Evolutionary conservation across 2,888 invertebrate species (phyloP), one percentile per base, ranked within the genome.

Genomic region (Osmoderma eremita): DNA sequence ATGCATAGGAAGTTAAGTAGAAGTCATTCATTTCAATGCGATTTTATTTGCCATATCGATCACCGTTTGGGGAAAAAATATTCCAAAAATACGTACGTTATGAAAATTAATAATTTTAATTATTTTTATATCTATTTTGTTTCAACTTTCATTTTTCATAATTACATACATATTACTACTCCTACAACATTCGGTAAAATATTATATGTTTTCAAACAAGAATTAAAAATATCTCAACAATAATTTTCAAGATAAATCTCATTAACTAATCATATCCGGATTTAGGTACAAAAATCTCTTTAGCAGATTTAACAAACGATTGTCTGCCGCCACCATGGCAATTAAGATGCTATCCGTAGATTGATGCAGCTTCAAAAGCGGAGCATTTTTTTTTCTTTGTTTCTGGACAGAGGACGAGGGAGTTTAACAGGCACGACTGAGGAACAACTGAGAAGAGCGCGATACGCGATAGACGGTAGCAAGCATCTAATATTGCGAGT

Each of bases 401-500:
- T 61, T 61, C 42, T 61, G 17, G 17, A 18, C 30, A 17, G 45
- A 50, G 36, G 22, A 18, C 24, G 50, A 39, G 64, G 53, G 54
- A 45, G 36, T 56, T 20, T 13, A 36, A 64, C 65, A 68, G 67
- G 70, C 63, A 69, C 58, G 56, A 48, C 67, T 71, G 73, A 72
- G 72, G 68, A 72, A 73, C 69, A 67, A 71, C 73, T 70, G 73
- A 63, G 72, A 71, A 73, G 75, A 74, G 71, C 75, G 72, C 74
- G 73, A 74, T 71, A 73, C 75, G 72, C 74, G 73, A 74, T 71
- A 73, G 72, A 70, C 71, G 72, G 67, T 64, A 71, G 74, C 72
- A 75, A n/a, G 74, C 74, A 73, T 77, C 78, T 77, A 77, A 76
- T 77, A 78, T 74, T 73, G 78, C 75, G 72, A 78, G 78, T 78